Base-by-base conservation (phyloP, 2,888 invertebrate genomes). In the Lithophane leautieri region DNA sequence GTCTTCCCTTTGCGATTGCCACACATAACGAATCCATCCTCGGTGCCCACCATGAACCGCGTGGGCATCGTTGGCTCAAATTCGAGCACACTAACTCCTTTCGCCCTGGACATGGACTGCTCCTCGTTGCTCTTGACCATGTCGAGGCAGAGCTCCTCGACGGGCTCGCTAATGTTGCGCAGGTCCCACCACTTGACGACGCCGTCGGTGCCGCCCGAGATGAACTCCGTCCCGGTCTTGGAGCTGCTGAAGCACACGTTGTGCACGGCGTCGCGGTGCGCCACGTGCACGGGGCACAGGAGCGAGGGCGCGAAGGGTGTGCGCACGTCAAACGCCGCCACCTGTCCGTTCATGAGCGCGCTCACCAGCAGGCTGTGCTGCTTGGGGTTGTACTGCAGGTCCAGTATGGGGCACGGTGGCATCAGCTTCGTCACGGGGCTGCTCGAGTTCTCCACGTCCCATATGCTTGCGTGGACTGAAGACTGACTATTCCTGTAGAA, bases 191-290 rank as follows among this genome's bases (percentile, higher is more conserved):
- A 98, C 92, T 97, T 97, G 62, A 98, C 97, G 93, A 98, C 98
- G 2, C 99, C 99, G 93, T 99, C 99, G 2, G 98, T 98, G 0
- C 99, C 98, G 0, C 98, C 97, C 1, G 99, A 99, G 94, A 99
- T 99, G 92, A 99, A 99, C 93, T 99, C 99, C 1, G 98, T 97
- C 0, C 99, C 99, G 2, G 98, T 98, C 95, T 99, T 99, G 1
- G 99, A 98, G 92, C 98, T 98, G 77, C 99, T 98, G 98, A 99
- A 99, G 0, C 98, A 94, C 19, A 98, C 98, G 85, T 97, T 98
- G 84, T 98, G 97, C 14, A 98, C 99, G 0, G 98, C 97, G 94
- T 99, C 99, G 58, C 98, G 96, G 92, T 99, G 99, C 79, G 99
- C 98, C 70, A 97, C 97, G 91, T 98, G 98, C 61, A 98, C 97